These are phyloP conservation scores for Trimorus sp. DNA, from an alignment of 2,888 invertebrate species.

Conservation along the genomic window DNA sequence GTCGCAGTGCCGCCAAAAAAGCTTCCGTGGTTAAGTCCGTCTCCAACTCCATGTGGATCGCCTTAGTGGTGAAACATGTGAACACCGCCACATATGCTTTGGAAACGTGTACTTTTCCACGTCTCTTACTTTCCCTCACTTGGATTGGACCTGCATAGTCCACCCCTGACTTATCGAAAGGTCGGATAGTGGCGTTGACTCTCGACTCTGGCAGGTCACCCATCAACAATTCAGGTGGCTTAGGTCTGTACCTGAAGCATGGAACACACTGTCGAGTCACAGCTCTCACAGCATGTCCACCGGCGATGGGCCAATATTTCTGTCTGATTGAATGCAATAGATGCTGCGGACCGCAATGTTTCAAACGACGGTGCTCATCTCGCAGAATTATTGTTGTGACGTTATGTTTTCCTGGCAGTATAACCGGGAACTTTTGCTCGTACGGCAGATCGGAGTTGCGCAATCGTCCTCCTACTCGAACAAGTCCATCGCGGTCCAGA, in stretches of 20 bases:
- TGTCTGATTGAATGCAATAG: constrained; percentile 1
- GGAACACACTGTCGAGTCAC: constrained; percentile 22
- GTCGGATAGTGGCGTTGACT: not conserved
- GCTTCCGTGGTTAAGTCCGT: constrained; percentile 48
- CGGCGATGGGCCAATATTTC: constrained; percentile 9
- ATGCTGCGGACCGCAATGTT: not conserved
- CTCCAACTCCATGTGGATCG: constrained; percentile 50
- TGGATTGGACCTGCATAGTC: constrained; percentile 1
- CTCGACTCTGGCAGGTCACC: not conserved
- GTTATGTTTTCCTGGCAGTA: not conserved
- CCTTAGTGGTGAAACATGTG: not conserved
- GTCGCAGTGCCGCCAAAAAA: constrained; percentile 47
- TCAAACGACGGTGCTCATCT: too few species aligned
- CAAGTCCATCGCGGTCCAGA: not conserved
- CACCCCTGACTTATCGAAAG: not conserved
- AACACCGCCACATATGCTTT: constrained; percentile 5
- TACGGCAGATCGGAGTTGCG: not conserved
- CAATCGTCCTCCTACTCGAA: not conserved
- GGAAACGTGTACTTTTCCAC: not conserved
- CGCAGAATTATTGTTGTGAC: too few species aligned
- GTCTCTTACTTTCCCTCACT: not conserved
- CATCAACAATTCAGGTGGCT: constrained; percentile 18
- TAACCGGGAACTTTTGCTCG: not conserved
- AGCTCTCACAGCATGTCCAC: constrained; percentile 26
- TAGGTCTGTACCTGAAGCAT: constrained; percentile 43